phyloP scores from a whole-genome alignment of 2,797 vertebrate genomes.

The Xerus rutilus region DNA sequence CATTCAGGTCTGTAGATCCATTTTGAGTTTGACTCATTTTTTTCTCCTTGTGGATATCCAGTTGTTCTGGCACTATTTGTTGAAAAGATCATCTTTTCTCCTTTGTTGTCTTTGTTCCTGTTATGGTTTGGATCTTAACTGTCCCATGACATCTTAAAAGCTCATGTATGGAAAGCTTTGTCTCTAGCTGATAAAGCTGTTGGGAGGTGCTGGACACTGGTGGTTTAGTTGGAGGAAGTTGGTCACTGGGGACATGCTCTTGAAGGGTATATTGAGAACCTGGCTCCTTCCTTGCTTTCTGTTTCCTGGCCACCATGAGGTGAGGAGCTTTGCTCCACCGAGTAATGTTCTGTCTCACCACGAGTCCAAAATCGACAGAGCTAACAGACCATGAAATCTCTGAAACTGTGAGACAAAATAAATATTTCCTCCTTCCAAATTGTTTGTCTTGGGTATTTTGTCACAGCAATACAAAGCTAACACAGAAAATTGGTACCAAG shows the following conservation, averaged over 20 bases:
- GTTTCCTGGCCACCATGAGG: neutral
- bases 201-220: too few species aligned
- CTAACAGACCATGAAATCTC: too few species aligned
- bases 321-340: neutral
- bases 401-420: too few species aligned
- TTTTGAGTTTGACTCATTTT: neutral
- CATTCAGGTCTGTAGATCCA: neutral
- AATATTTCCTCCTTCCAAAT: too few species aligned
- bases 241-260: neutral
- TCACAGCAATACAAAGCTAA: too few species aligned
- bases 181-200: neutral
- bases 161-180: neutral
- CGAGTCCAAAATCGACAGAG: neutral
- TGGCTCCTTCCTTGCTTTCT: neutral
- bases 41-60: too few species aligned
- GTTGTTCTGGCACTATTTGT: too few species aligned
- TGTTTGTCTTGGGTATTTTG: too few species aligned
- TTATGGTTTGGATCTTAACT: too few species aligned
- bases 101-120: neutral
- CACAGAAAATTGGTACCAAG: too few species aligned
- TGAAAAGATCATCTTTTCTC: neutral
- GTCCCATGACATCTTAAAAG: too few species aligned
- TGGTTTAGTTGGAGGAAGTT: neutral
- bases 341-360: neutral
- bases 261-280: too few species aligned